phyloP scores from a whole-genome alignment of 1,140 invertebrate species.

The Zaprionus camerounensis region DNA sequence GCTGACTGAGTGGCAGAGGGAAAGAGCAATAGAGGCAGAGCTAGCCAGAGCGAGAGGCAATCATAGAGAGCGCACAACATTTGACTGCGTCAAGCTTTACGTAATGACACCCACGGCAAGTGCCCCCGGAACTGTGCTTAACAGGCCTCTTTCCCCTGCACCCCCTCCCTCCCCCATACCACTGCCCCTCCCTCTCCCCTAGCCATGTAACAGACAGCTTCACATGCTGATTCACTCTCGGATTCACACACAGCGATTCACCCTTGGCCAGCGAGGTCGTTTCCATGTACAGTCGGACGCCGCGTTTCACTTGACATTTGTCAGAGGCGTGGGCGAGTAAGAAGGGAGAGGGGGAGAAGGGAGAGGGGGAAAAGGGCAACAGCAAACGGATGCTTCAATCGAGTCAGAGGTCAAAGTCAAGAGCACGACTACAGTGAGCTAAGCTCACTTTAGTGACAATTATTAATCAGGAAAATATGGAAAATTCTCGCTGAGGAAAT shows the following conservation, averaged over 20 bases:
- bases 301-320: slow-evolving; percentile 74
- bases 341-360: not conserved
- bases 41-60: not conserved
- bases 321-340: not conserved
- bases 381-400: slow-evolving; percentile 67
- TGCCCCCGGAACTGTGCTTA: slow-evolving; percentile 6
- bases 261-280: slow-evolving; percentile 57
- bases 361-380: slow-evolving; percentile 9
- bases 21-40: slow-evolving; percentile 45
- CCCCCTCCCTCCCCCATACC: not conserved
- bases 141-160: slow-evolving; percentile 14
- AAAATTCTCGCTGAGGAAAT: slow-evolving; percentile 52
- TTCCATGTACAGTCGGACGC: slow-evolving; percentile 55
- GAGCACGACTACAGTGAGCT: slow-evolving; percentile 26
- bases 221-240: slow-evolving; percentile 14
- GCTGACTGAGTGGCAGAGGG: slow-evolving; percentile 11
- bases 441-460: slow-evolving; percentile 45
- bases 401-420: slow-evolving; percentile 74
- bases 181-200: slow-evolving; percentile 11
- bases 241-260: slow-evolving; percentile 35
- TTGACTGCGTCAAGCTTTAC: slow-evolving; percentile 68
- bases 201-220: not conserved
- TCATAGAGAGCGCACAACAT: slow-evolving; percentile 9
- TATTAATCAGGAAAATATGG: slow-evolving; percentile 60
- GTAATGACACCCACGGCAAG: slow-evolving; percentile 64